phyloP scores from a whole-genome alignment of 2,888 invertebrate species.

The Eumerus sabulonum region DNA sequence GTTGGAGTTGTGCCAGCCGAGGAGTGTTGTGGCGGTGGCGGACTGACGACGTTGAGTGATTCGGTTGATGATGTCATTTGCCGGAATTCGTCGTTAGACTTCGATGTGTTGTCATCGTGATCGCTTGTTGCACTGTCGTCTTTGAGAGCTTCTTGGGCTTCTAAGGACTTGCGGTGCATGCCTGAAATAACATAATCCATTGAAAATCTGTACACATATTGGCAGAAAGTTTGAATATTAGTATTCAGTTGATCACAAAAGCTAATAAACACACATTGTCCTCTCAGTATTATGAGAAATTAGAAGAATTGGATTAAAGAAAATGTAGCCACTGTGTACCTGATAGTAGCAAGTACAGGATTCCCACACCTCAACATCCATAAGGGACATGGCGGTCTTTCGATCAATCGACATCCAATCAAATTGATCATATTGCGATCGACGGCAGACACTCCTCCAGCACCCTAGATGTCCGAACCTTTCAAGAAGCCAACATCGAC shows the following conservation, averaged over 20 bases:
- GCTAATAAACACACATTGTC: no score
- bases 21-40: conserved; percentile 70
- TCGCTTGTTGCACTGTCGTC: conserved; percentile 87
- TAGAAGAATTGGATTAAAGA: no score
- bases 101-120: conserved; percentile 81
- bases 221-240: not conserved
- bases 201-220: not conserved
- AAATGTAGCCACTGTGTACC: no score
- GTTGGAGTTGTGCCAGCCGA: conserved; percentile 66
- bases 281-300: no score
- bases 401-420: no score
- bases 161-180: conserved; percentile 99
- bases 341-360: no score
- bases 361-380: no score
- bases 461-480: no score
- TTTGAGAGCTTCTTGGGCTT: conserved; percentile 97
- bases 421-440: no score
- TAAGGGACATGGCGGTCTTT: no score
- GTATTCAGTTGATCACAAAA: not conserved
- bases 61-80: conserved; percentile 75
- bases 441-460: no score
- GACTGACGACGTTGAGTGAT: conserved; percentile 79
- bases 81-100: conserved; percentile 81
- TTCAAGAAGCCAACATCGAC: no score
- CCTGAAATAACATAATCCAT: conserved; percentile 82